Base-by-base conservation (phyloP, 2,888 invertebrate species). In the Erebia palarica region DNA sequence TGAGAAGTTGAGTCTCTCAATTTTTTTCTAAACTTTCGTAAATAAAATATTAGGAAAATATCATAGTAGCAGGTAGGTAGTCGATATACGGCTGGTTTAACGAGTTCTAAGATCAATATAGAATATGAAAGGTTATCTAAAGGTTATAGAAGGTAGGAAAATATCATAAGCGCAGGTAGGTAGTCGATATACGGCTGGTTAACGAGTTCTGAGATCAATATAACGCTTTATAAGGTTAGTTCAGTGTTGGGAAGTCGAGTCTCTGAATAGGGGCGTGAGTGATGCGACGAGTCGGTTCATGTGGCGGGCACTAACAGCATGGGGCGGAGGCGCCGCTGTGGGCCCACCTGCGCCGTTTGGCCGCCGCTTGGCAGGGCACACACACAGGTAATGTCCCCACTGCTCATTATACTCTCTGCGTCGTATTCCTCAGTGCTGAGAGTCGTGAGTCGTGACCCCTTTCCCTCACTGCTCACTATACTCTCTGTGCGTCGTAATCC, bases 251-350 rank as follows among this genome's bases (percentile, higher is more conserved):
- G 8, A n/a, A 53, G 18, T 16, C 9, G 9, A 10, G 59, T 59
- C 58, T 49, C 67, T 67, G 67, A 49, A 47, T 49, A 49, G n/a
- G 58, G 58, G 67, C 60, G 59, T 59, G 36, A 27, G 57, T 58
- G 53, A 7, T 58, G 57, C 18, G 57, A 58, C 27, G 67, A 66
- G 66, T 66, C 60, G 67, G 67, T 67, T 51, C 67, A 67, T 76
- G 76, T 74, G 76, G 78, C 77, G 89, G 87, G 89, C 90, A 94
- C 95, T 95, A 94, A 95, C 94, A 95, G 95, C 95, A 95, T 94
- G 95, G 93, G 86, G 87, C 88, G 86, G 86, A 86, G 82, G 88
- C 90, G 86, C 89, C 91, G 85, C 89, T 94, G 83, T 91, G 93
- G 90, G 81, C 85, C 71, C 91, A 90, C 84, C 89, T 94, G 86